These are phyloP conservation scores for Cathartes aura DNA, from an alignment of 2,113 vertebrate species.

Conservation along the genomic window DNA sequence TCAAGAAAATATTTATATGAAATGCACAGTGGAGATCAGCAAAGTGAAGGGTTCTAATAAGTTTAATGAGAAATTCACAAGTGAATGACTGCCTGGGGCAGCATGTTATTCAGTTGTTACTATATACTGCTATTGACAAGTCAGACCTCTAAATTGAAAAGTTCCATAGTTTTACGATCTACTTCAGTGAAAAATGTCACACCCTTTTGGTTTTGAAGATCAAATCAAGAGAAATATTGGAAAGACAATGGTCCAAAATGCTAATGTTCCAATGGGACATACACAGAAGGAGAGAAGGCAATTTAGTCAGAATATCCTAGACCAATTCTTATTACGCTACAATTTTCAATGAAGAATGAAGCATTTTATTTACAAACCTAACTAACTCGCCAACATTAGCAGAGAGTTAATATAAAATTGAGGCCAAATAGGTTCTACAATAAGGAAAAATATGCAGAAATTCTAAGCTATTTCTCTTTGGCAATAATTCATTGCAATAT, in stretches of 20 bases:
- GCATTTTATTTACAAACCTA: not conserved
- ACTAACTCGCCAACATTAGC: not conserved
- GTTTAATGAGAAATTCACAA: not conserved
- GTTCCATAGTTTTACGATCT: not conserved
- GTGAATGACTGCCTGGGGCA: not conserved
- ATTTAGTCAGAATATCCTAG: not conserved
- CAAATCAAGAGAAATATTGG: not conserved
- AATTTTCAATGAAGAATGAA: not conserved
- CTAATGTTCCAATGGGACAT: not conserved
- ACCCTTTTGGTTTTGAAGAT: not conserved
- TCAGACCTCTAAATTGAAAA: not conserved
- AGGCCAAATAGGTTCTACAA: not conserved
- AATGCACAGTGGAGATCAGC: not conserved
- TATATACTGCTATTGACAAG: not conserved
- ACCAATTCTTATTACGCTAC: not conserved
- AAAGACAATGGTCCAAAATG: not conserved
- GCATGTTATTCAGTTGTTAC: not conserved
- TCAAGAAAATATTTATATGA: constrained; percentile 45
- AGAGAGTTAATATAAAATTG: not conserved
- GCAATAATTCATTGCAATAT: not conserved
- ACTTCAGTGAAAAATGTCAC: not conserved
- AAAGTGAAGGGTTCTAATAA: not conserved
- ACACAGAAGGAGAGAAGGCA: not conserved
- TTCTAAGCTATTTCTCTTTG: not conserved
- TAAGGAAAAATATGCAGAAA: not conserved